Base-by-base conservation (phyloP, 1,140 invertebrate genomes). In the Trinorchestia longiramus region DNA sequence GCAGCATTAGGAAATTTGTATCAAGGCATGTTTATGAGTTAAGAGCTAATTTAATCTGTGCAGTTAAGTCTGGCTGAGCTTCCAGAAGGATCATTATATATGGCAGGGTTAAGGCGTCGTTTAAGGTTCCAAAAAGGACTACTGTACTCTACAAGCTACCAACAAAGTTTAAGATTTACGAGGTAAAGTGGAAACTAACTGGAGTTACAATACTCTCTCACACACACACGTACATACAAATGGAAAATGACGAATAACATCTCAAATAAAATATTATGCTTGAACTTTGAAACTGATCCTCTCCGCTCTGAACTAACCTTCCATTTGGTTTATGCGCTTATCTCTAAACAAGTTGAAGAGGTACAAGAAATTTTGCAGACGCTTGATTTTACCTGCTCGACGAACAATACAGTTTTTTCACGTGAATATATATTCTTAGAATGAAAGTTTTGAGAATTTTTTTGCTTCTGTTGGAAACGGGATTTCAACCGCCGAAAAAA, bases 121-220 rank as follows among this genome's bases (percentile, higher is more conserved):
- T 77, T 77, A 77, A 77, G 62, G 62, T 23, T 77, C 62, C 62
- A 77, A 77, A 77, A 77, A 77, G 62, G 62, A 77, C 62, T 77
- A 77, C 62, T 77, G 62, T 28, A 77, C 62, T 77, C 62, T 77
- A 77, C 62, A 77, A 77, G 62, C 15, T 77, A 77, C 62, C 62
- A 77, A 77, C 62, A 77, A 77, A 77, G 62, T 77, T 77, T 15
- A 77, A 77, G 62, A 77, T 11, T 77, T 77, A 77, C 62, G 62
- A 77, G 62, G 62, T 77, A 77, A 77, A 77, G 62, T 77, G 62
- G 62, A 77, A 77, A 77, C 41, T 90, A 90, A 90, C 41, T 42
- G 88, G 41, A 42, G 41, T 41, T 90, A 90, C n/a, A 90, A 43
- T 42, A 42, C 88, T 42, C 43, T 36, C 87, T 17, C 87, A 41